Evolutionary conservation across 2,113 vertebrate species (phyloP), one percentile per base, ranked within the genome.

Genomic region (Oenanthe melanoleuca): DNA sequence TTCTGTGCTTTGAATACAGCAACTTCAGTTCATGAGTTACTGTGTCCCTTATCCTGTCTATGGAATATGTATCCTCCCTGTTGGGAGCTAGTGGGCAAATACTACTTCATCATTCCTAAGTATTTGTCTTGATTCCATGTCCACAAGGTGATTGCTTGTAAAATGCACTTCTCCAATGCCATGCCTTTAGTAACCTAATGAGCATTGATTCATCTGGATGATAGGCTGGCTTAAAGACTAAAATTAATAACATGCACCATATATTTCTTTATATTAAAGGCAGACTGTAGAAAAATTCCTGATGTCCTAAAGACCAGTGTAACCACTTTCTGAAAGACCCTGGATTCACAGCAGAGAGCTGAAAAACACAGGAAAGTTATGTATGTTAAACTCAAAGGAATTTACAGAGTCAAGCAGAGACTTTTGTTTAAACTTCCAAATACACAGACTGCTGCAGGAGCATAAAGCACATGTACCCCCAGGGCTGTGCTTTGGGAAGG

Each of bases 401-500:
- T 85, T 52, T 64, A 40, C 45, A 38, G 3, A 59, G 29, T 42
- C 66, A 59, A 44, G 65, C 14, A 61, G n/a, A 65, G 53, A 37
- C 24, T 57, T 84, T 74, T 66, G 24, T 74, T 84, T 59, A 81
- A 86, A 74, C 18, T 63, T 44, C 17, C n/a, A 86, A 69, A 83
- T 6, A 55, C 29, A 38, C 24, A n/a, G 45, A 8, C 24, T 73
- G 60, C 20, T 89, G 17, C 64, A 57, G 77, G 55, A 89, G 18
- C 45, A n/a, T 5, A 56, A 69, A 0, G 1, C 19, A 22, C 22
- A 19, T 6, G 6, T 20, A 60, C 4, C 24, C 28, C 16, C 9
- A 18, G 57, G 14, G 44, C 44, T 45, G 1, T n/a, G 37, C 56
- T 80, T 91, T 47, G 55, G 34, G 61, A 82, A 77, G 59, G 25